phyloP scores from a whole-genome alignment of 2,797 vertebrate genomes.

The Xerus rutilus region DNA sequence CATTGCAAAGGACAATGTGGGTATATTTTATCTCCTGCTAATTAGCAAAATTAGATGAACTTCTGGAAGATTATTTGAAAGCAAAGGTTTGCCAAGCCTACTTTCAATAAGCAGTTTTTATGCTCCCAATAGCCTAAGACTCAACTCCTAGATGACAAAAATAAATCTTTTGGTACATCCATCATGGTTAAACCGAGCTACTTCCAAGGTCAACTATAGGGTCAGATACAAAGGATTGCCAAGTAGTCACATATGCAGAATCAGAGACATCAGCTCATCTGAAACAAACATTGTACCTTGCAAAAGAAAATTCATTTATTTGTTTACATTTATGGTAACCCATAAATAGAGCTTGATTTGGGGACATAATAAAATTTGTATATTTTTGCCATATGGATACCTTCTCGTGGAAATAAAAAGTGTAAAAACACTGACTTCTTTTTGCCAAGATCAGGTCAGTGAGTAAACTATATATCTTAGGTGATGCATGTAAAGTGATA shows the following conservation, averaged over 20 bases:
- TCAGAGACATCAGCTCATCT: constrained; percentile 49
- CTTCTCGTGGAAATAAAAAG: background rate
- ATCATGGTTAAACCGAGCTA: constrained; percentile 79
- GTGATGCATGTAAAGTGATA: background rate
- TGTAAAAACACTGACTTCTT: background rate
- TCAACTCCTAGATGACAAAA: constrained; percentile 82
- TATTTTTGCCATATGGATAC: constrained; percentile 15
- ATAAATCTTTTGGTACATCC: constrained; percentile 82
- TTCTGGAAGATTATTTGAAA: constrained; percentile 80
- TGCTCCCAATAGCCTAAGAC: constrained; percentile 79
- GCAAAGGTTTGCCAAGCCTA: constrained; percentile 78
- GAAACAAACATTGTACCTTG: constrained; percentile 77
- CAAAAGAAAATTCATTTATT: constrained; percentile 54
- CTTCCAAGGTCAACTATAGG: constrained; percentile 83
- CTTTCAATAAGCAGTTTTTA: constrained; percentile 79
- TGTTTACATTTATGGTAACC: constrained; percentile 29
- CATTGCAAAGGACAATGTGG: constrained; percentile 79
- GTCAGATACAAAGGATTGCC: constrained; percentile 79
- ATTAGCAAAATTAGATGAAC: constrained; percentile 83
- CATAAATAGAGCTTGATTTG: background rate
- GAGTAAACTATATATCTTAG: constrained; percentile 28
- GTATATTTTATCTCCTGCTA: constrained; percentile 77
- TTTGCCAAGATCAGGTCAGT: constrained; percentile 49
- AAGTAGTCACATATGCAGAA: constrained; percentile 71
- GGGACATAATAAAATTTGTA: background rate